A percentile compares a stretch with the other conserved stretches of the same genome.
These are phyloP conservation scores for Falco novaeseelandiae DNA, from an alignment of 2,797 vertebrate species.

Conservation along the genomic window DNA sequence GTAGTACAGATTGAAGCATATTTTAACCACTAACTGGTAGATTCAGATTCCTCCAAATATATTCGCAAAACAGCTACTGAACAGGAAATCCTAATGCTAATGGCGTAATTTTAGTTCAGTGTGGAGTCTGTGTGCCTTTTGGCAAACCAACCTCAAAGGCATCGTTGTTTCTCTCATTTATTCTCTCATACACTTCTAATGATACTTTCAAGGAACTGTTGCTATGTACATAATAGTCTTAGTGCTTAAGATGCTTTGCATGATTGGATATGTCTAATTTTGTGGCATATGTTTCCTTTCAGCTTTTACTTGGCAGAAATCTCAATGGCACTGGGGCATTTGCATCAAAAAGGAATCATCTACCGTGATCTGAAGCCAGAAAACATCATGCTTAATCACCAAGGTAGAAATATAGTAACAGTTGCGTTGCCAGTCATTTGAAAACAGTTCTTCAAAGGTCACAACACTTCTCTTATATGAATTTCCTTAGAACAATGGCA, in stretches of 20 bases:
- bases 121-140: background rate
- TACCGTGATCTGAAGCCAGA: constrained; percentile 99
- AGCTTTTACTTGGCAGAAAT: constrained; percentile 99
- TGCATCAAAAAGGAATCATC: constrained; percentile 99
- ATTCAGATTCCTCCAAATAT: background rate
- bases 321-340: constrained; percentile 98
- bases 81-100: background rate
- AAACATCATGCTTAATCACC: constrained; percentile 98
- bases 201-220: constrained; percentile 64
- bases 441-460: constrained; percentile 31
- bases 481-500: background rate
- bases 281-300: constrained; percentile 71
- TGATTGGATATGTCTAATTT: constrained; percentile 52
- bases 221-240: background rate
- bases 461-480: background rate
- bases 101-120: background rate
- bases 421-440: constrained; percentile 35
- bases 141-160: background rate
- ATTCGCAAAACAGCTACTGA: background rate
- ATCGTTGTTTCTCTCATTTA: constrained; percentile 18
- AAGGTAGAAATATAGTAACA: constrained; percentile 80
- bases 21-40: background rate
- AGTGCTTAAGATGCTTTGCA: constrained; percentile 40
- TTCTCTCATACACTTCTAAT: constrained; percentile 32
- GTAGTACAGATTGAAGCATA: background rate